Evolutionary conservation across 35 echinoderm and acorn worm genomes (phyloP).

Genomic region (Apostichopus japonicus): DNA sequence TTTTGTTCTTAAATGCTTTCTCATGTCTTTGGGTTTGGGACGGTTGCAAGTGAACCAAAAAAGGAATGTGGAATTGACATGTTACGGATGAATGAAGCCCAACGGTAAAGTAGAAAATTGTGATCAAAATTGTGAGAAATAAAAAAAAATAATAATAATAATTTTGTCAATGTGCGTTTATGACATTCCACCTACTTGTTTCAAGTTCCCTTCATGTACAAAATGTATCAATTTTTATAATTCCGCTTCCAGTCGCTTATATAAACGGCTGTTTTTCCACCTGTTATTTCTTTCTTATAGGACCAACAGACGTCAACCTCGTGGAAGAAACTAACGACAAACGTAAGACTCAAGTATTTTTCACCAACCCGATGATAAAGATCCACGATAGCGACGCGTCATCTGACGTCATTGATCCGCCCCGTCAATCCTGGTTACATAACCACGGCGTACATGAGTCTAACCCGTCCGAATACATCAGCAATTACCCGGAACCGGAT

Average conservation of each 20-base stretch:
- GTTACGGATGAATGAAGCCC: no score
- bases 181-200: no score
- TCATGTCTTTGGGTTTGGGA: no score
- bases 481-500: slow-evolving; percentile 34
- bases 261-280: not conserved
- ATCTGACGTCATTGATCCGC: not conserved
- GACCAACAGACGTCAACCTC: not conserved
- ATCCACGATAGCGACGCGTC: not conserved
- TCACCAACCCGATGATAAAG: slow-evolving; percentile 19
- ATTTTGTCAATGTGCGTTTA: not conserved
- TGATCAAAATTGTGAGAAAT: not conserved
- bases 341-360: slow-evolving; percentile 12
- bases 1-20: no score
- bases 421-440: slow-evolving; percentile 20
- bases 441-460: not conserved
- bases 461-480: not conserved
- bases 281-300: not conserved
- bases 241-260: not conserved
- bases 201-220: no score
- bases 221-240: no score
- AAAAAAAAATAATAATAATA: not conserved
- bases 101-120: no score
- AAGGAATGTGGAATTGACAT: no score
- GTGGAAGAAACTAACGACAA: not conserved
- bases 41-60: no score